A percentile compares a stretch with the other conserved stretches of the same genome.
phyloP scores from a whole-genome alignment of 2,797 vertebrate species.

The Streptopelia turtur region DNA sequence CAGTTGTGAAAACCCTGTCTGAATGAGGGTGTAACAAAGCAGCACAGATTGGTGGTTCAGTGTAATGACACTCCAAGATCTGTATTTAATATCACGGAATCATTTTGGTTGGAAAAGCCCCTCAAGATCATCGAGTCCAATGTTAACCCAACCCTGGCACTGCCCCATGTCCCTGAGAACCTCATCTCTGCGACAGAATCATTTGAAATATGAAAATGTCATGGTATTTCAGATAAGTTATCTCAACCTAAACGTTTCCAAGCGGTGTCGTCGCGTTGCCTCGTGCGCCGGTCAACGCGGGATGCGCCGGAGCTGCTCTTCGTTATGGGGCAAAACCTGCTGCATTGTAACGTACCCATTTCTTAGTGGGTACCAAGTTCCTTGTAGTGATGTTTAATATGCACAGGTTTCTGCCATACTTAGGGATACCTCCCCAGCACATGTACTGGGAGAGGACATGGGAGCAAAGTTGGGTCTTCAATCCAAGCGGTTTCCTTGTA shows the following conservation, averaged over 20 bases:
- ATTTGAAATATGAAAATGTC: background rate
- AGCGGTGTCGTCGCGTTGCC: background rate
- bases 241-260: background rate
- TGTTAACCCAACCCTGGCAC: no score
- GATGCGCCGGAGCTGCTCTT: no score
- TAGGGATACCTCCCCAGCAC: background rate
- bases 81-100: no score
- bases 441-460: background rate
- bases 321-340: background rate
- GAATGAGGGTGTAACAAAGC: background rate
- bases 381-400: background rate
- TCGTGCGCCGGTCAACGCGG: background rate
- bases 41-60: background rate
- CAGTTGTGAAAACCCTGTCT: accelerated
- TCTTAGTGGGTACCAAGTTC: background rate
- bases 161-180: no score
- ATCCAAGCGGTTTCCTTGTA: background rate
- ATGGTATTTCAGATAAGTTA: no score
- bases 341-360: no score
- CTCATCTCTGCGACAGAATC: no score
- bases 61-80: background rate
- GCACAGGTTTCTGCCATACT: no score
- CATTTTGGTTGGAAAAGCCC: no score
- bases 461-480: background rate
- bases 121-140: no score